phyloP scores from a whole-genome alignment of 2,797 vertebrate genomes.

The Geotria australis region DNA sequence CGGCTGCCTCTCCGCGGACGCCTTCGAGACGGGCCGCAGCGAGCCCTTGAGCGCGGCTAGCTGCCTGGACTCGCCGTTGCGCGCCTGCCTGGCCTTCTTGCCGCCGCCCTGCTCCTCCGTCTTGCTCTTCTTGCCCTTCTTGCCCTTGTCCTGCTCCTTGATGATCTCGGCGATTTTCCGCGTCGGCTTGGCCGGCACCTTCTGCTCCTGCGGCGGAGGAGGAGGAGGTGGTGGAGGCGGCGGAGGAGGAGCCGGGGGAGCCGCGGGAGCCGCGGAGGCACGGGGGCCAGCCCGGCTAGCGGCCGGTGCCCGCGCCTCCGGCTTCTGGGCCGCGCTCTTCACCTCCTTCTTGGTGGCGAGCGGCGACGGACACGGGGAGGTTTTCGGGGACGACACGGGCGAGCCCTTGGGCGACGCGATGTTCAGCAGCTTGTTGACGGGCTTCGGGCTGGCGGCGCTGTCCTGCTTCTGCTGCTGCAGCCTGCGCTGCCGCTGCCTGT shows the following conservation, averaged over 20 bases:
- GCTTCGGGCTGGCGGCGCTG: conserved; percentile 34
- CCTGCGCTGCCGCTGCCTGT: conserved; percentile 62
- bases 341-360: conserved; percentile 17
- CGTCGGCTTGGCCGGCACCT: not conserved
- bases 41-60: too few species aligned
- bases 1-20: too few species aligned
- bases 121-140: not conserved
- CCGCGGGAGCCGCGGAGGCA: conserved; percentile 5
- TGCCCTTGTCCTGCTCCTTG: not conserved
- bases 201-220: conserved; percentile 20
- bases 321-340: conserved; percentile 3
- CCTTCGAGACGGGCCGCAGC: too few species aligned
- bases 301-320: too few species aligned
- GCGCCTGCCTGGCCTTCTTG: not conserved
- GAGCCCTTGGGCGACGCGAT: conserved; percentile 15
- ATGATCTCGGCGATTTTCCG: not conserved
- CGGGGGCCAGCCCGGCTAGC: too few species aligned
- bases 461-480: conserved; percentile 68
- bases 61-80: too few species aligned
- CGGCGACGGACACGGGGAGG: conserved; percentile 42
- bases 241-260: conserved; percentile 14
- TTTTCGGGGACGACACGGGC: conserved; percentile 31
- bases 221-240: conserved; percentile 19
- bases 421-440: conserved; percentile 1
- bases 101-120: not conserved